Evolutionary conservation across 2,113 vertebrate genomes (phyloP), one percentile per base, ranked within the genome.

Genomic region (Pituophis catenifer): DNA sequence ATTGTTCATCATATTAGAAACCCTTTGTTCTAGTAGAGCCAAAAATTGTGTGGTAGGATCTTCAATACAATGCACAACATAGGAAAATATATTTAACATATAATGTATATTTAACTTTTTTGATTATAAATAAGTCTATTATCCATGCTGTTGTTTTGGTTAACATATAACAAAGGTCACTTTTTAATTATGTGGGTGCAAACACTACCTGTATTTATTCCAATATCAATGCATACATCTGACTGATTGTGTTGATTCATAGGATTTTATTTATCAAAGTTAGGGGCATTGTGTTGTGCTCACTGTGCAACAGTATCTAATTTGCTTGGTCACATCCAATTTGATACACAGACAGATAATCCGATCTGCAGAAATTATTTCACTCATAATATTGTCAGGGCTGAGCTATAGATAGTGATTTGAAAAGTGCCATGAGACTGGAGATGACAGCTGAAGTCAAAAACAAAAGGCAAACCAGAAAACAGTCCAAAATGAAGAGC

Each of bases 31-130:
- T 92, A 92, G 53, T 1, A 85, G 11, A 52, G 5, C 52, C 5
- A n/a, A 89, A 90, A 58, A 0, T 90, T 75, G 58, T 50, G 93
- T 50, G 93, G 38, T 89, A 94, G 96, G 90, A 26, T 48, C 33
- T 15, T 86, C 50, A 87, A 86, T 8, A 23, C 24, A 81, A 75
- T 17, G 3, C 9, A 24, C 21, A 23, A 12, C 38, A 88, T 15
- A 12, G 21, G 23, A 3, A 10, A 21, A 38, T 26, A 55, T 65
- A 52, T 70, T 70, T 81, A 90, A 53, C 33, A 21, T 75, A 65
- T 70, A 44, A 33, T 81, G 75, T 81, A 44, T 44, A 81, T 81
- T 81, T 5, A 90, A 70, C 11, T 54, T 1, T 23, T 75, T 75
- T 54, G 6, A 15, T 90, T 52, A 33, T 10, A 19, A 9, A 53